phyloP scores from a whole-genome alignment of 2,888 invertebrate genomes.

The Coelopa pilipes region DNA sequence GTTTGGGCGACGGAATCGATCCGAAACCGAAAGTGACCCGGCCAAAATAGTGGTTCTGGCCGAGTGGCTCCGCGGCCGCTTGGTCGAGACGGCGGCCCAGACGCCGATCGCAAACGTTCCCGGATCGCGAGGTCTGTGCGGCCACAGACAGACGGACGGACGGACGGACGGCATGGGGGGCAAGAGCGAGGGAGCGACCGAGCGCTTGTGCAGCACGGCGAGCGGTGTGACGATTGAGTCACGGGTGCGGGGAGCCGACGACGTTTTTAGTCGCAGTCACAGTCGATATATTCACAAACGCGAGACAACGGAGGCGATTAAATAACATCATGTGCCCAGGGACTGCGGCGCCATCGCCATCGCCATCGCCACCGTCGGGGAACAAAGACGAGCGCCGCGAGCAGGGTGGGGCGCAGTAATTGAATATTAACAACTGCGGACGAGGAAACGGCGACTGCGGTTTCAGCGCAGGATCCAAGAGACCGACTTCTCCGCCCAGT shows the following conservation, averaged over 20 bases:
- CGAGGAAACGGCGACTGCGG: neutral
- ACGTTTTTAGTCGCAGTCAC: too few relatives aligned
- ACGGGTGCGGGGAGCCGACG: neutral
- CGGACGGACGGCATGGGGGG: neutral
- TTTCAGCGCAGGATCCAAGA: neutral
- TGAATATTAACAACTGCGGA: slow-evolving; percentile 13
- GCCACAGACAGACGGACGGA: neutral
- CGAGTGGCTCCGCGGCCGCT: neutral
- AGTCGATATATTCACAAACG: too few relatives aligned
- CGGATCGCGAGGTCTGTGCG: neutral
- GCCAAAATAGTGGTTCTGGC: too few relatives aligned
- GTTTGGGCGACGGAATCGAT: too few relatives aligned
- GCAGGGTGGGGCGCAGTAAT: neutral
- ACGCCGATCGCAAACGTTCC: too few relatives aligned
- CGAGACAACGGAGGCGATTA: neutral
- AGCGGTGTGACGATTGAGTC: slow-evolving; percentile 10
- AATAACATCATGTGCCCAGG: neutral
- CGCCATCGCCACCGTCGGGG: neutral
- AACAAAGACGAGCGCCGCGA: too few relatives aligned
- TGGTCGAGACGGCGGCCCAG: neutral
- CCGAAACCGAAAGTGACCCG: too few relatives aligned
- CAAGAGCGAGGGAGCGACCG: neutral
- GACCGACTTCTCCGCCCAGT: neutral
- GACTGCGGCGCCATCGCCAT: neutral
- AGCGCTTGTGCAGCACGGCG: slow-evolving; percentile 16